These are phyloP conservation scores for Chiloscyllium punctatum DNA, from an alignment of 2,797 vertebrate species.

Conservation along the genomic window DNA sequence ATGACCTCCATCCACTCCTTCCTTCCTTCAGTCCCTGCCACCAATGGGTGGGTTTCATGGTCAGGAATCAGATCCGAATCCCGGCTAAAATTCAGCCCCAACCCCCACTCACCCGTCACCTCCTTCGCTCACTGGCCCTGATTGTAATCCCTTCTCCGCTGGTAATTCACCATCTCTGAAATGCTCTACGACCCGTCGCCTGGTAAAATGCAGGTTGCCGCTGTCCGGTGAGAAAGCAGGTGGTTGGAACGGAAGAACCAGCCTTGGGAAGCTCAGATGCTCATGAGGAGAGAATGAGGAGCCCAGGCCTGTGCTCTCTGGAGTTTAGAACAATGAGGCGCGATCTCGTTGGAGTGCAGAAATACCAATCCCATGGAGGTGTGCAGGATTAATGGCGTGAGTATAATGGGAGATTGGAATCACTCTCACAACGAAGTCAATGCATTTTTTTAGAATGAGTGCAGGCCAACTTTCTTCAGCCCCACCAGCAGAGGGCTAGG, in stretches of 20 bases:
- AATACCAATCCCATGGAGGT: background rate
- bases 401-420: background rate
- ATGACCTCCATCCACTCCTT: no score
- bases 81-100: background rate
- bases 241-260: no score
- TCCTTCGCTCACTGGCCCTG: background rate
- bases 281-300: no score
- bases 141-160: background rate
- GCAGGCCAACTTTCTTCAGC: background rate
- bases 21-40: no score
- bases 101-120: background rate
- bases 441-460: background rate
- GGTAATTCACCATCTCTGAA: no score
- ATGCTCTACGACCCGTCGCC: no score
- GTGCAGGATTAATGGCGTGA: background rate
- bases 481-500: background rate
- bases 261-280: no score
- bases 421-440: background rate
- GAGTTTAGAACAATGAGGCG: no score
- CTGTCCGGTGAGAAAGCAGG: no score
- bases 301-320: no score
- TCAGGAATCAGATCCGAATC: background rate
- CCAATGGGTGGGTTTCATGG: no score
- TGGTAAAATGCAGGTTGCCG: no score
- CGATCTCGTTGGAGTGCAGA: background rate